Percentiles rank a stretch among this genome's conserved stretches.
Evolutionary conservation across 2,113 vertebrate genomes (phyloP).

Genomic region (Upupa epops): DNA sequence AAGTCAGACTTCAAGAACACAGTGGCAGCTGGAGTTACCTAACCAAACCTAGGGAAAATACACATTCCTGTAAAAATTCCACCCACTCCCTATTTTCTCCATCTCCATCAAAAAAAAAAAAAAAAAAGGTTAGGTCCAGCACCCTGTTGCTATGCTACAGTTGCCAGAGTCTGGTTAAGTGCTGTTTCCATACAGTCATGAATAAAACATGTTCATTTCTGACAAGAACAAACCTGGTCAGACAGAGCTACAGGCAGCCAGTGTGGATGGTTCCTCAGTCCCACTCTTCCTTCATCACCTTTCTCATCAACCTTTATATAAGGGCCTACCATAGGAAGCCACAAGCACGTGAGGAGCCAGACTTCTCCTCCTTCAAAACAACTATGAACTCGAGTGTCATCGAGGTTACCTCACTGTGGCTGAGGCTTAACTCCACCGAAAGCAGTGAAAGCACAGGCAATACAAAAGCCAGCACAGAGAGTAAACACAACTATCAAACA

Average conservation of each 20-base stretch:
- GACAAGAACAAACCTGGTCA: not conserved
- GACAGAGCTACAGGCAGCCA: not conserved
- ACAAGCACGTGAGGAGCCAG: fast-evolving
- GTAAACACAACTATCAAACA: not conserved
- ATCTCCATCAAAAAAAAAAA: not conserved
- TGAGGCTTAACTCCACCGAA: not conserved
- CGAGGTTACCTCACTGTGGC: not conserved
- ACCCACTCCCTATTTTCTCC: slow-evolving; percentile 19
- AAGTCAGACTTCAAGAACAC: not conserved
- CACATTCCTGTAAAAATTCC: not conserved
- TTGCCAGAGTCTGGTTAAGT: slow-evolving; percentile 8
- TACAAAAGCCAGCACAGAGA: not conserved
- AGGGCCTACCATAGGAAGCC: not conserved
- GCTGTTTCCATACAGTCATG: not conserved
- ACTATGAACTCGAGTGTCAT: not conserved
- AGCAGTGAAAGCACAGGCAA: not conserved
- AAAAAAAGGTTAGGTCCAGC: slow-evolving; percentile 35
- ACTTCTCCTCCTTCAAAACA: not conserved
- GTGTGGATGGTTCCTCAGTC: fast-evolving
- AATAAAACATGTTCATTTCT: not conserved
- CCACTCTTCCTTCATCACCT: not conserved
- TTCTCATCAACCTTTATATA: not conserved
- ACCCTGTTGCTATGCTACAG: slow-evolving; percentile 67
- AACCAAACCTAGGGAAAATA: not conserved
- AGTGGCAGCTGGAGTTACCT: not conserved